These are phyloP conservation scores for Spea bombifrons DNA, from an alignment of 2,113 vertebrate species.

Conservation along the genomic window DNA sequence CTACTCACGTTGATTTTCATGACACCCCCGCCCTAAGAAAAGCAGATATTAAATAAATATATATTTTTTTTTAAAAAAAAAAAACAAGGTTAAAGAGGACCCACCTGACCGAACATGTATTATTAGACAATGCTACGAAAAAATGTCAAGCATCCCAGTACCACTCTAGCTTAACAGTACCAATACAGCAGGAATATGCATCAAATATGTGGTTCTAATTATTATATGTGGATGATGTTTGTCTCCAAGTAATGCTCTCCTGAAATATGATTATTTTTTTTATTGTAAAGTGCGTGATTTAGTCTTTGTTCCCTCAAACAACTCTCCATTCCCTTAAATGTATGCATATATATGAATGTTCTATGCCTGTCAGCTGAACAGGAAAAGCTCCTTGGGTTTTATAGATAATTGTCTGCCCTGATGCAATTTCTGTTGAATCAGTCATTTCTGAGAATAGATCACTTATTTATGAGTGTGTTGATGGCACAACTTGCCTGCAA, in stretches of 20 bases:
- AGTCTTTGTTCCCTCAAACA: constrained; percentile 9
- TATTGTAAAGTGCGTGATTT: constrained; percentile 18
- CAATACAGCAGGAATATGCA: constrained; percentile 4
- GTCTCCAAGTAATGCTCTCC: constrained; percentile 11
- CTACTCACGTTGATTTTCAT: no score
- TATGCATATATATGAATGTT: constrained; percentile 44
- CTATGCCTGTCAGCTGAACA: constrained; percentile 38
- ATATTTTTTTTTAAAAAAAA: no score
- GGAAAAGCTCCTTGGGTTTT: constrained; percentile 35
- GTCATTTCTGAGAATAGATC: constrained; percentile 47
- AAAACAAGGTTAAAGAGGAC: no score
- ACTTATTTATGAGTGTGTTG: constrained; percentile 49
- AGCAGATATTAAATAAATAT: no score
- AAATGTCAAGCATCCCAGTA: no score
- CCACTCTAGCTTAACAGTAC: no score
- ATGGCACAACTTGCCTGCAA: constrained; percentile 43
- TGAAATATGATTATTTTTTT: constrained; percentile 16
- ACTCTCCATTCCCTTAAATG: not conserved
- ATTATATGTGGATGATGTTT: constrained; percentile 18
- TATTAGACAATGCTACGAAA: no score
- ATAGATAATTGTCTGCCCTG: constrained; percentile 48
- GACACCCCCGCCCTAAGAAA: no score
- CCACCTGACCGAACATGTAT: no score
- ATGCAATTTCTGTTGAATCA: constrained; percentile 48
- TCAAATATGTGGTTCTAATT: constrained; percentile 23